Evolutionary conservation across 30 jellyfish, hydroid and myxozoan species (phyloP).

Genomic region (Pelagia noctiluca): DNA sequence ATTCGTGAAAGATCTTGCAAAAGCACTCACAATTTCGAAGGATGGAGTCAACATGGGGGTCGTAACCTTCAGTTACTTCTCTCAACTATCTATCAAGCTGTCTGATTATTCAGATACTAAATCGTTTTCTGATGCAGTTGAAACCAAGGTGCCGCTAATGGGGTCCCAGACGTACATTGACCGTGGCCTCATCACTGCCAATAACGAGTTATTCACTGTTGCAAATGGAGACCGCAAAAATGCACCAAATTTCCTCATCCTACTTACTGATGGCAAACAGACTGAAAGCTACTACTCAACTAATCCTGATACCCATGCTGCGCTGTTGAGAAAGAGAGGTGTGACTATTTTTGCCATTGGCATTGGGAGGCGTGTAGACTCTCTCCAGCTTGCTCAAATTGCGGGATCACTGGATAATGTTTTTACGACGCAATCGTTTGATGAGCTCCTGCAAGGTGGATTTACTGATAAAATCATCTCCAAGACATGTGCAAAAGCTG

Average conservation of each 20-base stretch:
- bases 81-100: constrained; percentile 63
- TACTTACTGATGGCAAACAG: constrained; percentile 81
- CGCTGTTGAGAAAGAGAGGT: constrained; percentile 45
- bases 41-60: constrained; percentile 82
- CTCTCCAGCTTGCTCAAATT: constrained; percentile 49
- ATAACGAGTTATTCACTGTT: constrained; percentile 41
- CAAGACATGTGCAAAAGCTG: constrained; percentile 50
- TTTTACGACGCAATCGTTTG: constrained; percentile 39
- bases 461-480: constrained; percentile 7
- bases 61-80: constrained; percentile 73
- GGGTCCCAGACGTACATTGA: constrained; percentile 67
- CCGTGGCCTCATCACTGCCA: constrained; percentile 49
- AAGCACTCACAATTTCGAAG: constrained; percentile 29
- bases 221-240: constrained; percentile 72
- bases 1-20: constrained; percentile 53
- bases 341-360: constrained; percentile 67
- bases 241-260: constrained; percentile 61
- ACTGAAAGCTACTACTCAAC: constrained; percentile 27
- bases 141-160: constrained; percentile 42
- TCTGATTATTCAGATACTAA: constrained; percentile 49
- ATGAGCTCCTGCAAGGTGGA: constrained; percentile 54
- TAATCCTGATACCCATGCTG: constrained; percentile 52
- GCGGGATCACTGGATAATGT: constrained; percentile 70
- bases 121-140: constrained; percentile 36
- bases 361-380: constrained; percentile 55